Conservation (phyloP, 2,113 vertebrate genomes). For the Lepisosteus oculatus region DNA sequence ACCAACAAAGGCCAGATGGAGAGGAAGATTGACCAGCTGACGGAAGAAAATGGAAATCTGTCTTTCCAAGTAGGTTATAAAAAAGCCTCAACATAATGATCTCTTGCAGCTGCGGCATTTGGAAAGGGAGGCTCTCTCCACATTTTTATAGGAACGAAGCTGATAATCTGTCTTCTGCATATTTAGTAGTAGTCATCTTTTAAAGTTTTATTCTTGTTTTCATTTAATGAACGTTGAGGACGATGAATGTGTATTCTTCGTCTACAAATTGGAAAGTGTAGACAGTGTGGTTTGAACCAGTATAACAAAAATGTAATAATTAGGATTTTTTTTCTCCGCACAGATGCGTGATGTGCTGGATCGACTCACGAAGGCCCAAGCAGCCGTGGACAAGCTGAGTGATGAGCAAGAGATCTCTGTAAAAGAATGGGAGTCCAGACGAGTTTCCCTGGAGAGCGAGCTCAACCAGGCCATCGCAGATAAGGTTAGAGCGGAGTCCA, state of each 20-base stretch:
- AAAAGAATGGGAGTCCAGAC: conserved; percentile 55
- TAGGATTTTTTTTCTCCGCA: not conserved
- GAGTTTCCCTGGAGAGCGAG: conserved; percentile 61
- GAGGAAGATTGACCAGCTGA: conserved; percentile 75
- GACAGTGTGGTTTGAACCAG: not conserved
- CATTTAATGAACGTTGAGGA: too few relatives aligned
- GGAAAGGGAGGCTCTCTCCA: too few relatives aligned
- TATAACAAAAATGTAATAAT: not conserved
- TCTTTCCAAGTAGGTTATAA: conserved; percentile 72
- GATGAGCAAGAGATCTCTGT: conserved; percentile 65
- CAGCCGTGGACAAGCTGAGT: conserved; percentile 66
- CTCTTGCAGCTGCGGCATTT: too few relatives aligned
- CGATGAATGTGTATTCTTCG: not conserved
- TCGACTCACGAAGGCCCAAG: conserved; percentile 67
- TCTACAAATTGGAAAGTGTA: not conserved
- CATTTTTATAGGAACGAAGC: too few relatives aligned
- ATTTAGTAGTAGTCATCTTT: too few relatives aligned
- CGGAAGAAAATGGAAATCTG: conserved; percentile 81
- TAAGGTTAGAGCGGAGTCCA: conserved; percentile 64
- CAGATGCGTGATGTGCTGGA: conserved; percentile 74
- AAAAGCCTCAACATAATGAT: too few relatives aligned
- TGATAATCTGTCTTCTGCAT: too few relatives aligned
- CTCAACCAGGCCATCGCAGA: conserved; percentile 65
- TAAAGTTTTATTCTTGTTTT: too few relatives aligned
- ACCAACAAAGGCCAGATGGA: conserved; percentile 77